Conservation (phyloP, 2,113 vertebrate species). For the Mus spicilegus region DNA sequence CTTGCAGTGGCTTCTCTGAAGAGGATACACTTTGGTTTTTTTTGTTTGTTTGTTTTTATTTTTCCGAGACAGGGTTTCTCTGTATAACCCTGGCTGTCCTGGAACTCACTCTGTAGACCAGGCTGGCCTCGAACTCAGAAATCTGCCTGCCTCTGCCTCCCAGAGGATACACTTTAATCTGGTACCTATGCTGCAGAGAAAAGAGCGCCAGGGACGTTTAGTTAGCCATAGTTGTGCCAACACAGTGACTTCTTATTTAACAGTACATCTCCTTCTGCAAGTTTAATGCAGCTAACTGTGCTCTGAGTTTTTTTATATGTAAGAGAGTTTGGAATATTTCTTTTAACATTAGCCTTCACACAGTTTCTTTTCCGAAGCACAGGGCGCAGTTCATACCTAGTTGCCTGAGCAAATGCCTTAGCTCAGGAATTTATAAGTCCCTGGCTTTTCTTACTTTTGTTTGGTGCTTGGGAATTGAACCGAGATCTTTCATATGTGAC, state of each 20-base stretch:
- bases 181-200: background rate
- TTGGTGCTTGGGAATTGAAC: background rate
- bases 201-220: background rate
- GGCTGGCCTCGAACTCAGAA: too few species aligned
- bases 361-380: background rate
- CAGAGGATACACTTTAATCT: background rate
- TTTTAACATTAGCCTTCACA: background rate
- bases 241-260: background rate
- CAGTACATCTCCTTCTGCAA: background rate
- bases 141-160: too few species aligned
- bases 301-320: background rate
- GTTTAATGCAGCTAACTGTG: background rate
- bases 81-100: too few species aligned
- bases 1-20: background rate
- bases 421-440: background rate
- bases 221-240: background rate
- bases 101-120: too few species aligned
- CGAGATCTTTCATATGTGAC: background rate
- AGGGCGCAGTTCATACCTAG: background rate
- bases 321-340: background rate
- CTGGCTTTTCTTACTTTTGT: fast-evolving
- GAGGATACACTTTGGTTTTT: background rate
- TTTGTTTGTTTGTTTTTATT: too few species aligned
- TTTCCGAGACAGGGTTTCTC: too few species aligned
- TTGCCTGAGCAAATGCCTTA: background rate